A percentile compares a stretch with the other conserved stretches of the same genome.
Evolutionary conservation across 2,888 invertebrate species (phyloP).

Genomic region (Lasioglossum lativentre): DNA sequence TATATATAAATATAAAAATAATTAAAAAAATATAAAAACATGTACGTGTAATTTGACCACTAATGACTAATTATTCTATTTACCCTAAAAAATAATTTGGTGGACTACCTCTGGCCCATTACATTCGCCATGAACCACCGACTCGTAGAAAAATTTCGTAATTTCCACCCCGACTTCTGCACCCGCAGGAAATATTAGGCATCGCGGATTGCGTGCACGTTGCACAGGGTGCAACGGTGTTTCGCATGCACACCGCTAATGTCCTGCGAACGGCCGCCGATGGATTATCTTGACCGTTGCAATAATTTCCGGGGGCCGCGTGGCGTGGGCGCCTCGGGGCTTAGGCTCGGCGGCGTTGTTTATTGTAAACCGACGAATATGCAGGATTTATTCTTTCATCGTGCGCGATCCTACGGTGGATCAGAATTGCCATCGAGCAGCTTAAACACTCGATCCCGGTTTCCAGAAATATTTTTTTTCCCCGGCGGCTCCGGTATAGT

Average conservation of each 20-base stretch:
- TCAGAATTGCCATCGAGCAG: conserved; percentile 1
- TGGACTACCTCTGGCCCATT: neutral
- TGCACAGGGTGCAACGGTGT: conserved; percentile 23
- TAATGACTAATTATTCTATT: too few relatives aligned
- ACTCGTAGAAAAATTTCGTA: neutral
- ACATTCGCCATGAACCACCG: neutral
- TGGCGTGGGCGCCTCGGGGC: neutral
- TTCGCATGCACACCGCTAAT: neutral
- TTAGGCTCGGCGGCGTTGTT: conserved; percentile 29
- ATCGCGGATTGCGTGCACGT: neutral
- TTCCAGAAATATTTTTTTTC: neutral
- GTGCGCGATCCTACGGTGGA: neutral
- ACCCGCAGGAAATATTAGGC: neutral
- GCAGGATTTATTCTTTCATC: conserved; percentile 11
- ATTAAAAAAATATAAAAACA: too few relatives aligned
- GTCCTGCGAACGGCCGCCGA: conserved; percentile 25
- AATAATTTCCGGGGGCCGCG: conserved; percentile 36
- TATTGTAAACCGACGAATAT: conserved; percentile 41
- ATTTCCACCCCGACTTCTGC: neutral
- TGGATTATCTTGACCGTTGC: conserved; percentile 43
- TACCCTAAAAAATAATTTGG: too few relatives aligned
- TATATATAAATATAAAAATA: too few relatives aligned
- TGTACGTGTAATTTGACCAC: too few relatives aligned
- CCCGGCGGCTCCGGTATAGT: neutral
- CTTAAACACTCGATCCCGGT: neutral